phyloP scores from a whole-genome alignment of 2,888 invertebrate species.

The Epinotia brunnichana region DNA sequence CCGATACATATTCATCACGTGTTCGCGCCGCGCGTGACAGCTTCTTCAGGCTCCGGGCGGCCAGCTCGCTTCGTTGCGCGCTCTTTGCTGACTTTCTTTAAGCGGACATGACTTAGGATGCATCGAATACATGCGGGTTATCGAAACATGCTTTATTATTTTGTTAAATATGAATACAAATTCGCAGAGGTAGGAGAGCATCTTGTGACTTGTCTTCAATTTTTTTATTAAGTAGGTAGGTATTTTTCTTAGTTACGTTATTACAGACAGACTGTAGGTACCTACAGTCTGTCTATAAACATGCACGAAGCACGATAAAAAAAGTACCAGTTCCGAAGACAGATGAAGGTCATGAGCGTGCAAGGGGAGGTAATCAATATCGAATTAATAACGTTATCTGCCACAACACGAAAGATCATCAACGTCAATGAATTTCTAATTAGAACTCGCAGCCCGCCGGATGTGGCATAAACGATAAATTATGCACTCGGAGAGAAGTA shows the following conservation, averaged over 20 bases:
- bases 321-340: constrained; percentile 20
- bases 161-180: neutral
- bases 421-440: constrained; percentile 76
- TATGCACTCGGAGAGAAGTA: constrained; percentile 78
- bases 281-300: too few species aligned
- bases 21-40: constrained; percentile 81
- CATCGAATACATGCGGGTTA: constrained; percentile 1
- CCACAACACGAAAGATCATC: constrained; percentile 57
- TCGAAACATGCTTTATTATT: neutral
- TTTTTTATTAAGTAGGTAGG: too few species aligned
- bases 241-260: too few species aligned
- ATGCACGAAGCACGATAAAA: constrained; percentile 21
- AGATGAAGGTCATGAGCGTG: constrained; percentile 30
- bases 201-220: too few species aligned
- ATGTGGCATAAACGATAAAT: constrained; percentile 79
- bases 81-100: constrained; percentile 2
- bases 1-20: constrained; percentile 82
- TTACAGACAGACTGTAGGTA: constrained; percentile 11
- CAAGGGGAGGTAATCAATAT: constrained; percentile 43
- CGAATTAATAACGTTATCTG: constrained; percentile 48
- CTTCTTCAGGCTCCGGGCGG: constrained; percentile 69
- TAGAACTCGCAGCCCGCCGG: constrained; percentile 72
- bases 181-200: neutral
- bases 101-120: constrained; percentile 8
- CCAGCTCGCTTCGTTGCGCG: constrained; percentile 15